These are phyloP conservation scores for Noctua pronuba DNA, from an alignment of 2,888 invertebrate genomes.

Conservation along the genomic window DNA sequence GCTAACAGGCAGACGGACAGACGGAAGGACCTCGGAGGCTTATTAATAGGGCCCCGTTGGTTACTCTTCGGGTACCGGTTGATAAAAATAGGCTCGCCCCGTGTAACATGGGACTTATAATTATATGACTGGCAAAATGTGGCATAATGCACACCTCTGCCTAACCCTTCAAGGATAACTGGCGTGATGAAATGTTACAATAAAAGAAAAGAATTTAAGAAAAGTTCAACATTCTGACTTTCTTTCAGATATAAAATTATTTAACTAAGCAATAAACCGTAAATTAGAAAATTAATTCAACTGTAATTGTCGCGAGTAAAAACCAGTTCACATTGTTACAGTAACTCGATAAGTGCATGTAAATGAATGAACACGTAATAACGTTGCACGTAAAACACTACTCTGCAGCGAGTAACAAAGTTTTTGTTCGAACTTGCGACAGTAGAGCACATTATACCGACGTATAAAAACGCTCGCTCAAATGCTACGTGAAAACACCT, in stretches of 20 bases:
- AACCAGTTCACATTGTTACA: conserved; percentile 21
- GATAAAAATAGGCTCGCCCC: not conserved
- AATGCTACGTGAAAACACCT: conserved; percentile 73
- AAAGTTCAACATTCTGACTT: not conserved
- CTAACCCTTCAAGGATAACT: not conserved
- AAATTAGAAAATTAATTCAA: conserved; percentile 12
- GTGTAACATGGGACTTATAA: not conserved
- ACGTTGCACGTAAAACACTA: conserved; percentile 7
- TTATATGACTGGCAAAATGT: not conserved
- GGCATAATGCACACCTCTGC: not conserved
- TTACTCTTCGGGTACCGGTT: not conserved
- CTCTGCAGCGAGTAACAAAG: conserved; percentile 3
- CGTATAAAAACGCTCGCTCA: conserved; percentile 52
- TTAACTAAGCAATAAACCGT: conserved; percentile 17
- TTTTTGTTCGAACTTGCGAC: conserved; percentile 42
- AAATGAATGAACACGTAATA: conserved; percentile 22
- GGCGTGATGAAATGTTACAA: not conserved
- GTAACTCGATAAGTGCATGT: conserved; percentile 20
- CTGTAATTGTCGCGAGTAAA: conserved; percentile 10
- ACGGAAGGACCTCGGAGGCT: no score
- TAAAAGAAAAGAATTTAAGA: not conserved
- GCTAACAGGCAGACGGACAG: no score
- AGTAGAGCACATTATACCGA: conserved; percentile 31
- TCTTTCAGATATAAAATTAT: not conserved
- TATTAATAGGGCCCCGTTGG: no score